These are phyloP conservation scores for Brotula barbata DNA, from an alignment of 2,797 vertebrate genomes.

Conservation along the genomic window DNA sequence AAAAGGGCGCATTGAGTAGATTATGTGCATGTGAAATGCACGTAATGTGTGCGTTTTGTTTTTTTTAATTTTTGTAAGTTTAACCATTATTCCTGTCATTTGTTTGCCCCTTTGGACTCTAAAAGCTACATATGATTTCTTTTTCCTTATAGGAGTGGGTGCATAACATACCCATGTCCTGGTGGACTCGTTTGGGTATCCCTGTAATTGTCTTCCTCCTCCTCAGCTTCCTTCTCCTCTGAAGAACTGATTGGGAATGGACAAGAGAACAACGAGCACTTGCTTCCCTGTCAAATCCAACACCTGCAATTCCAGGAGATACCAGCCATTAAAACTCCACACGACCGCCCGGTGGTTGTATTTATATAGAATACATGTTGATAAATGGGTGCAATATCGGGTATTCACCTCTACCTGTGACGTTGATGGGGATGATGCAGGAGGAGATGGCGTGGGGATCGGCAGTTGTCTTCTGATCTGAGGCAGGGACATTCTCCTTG, in stretches of 20 bases:
- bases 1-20: slow-evolving; percentile 39
- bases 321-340: slow-evolving; percentile 18
- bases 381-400: background rate
- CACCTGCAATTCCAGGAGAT: slow-evolving; percentile 79
- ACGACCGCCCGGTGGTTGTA: background rate
- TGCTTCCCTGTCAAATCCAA: slow-evolving; percentile 98
- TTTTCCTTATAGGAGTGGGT: slow-evolving; percentile 4
- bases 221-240: slow-evolving; percentile 94
- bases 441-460: slow-evolving; percentile 94
- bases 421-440: slow-evolving; percentile 99
- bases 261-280: slow-evolving; percentile 98
- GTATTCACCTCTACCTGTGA: slow-evolving; percentile 85
- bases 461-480: slow-evolving; percentile 89
- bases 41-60: too few species aligned
- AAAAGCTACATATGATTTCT: background rate
- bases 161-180: slow-evolving; percentile 92
- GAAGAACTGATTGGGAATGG: slow-evolving; percentile 98
- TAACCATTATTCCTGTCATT: too few species aligned
- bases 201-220: slow-evolving; percentile 99
- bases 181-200: slow-evolving; percentile 98
- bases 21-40: too few species aligned
- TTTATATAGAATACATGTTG: background rate
- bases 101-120: background rate
- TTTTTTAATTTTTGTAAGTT: too few species aligned
- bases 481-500: slow-evolving; percentile 91